Percentiles rank a stretch among this genome's conserved stretches.
Conservation (phyloP, 2,797 vertebrate species). For the Carcharodon carcharias region DNA sequence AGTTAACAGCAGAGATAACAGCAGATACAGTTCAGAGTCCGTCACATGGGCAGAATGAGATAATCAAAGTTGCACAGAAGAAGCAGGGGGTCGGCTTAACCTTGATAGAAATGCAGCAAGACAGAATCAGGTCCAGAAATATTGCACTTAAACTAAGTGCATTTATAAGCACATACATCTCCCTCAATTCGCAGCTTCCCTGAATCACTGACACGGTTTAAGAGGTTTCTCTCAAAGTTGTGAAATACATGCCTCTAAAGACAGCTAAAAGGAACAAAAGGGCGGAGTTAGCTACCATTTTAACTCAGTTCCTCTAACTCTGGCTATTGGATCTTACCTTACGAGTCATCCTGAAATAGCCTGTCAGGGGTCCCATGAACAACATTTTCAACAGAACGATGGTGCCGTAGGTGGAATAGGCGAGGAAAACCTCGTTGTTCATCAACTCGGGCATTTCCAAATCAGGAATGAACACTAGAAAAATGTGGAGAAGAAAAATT, state of each 20-base stretch:
- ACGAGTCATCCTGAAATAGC: conserved; percentile 58
- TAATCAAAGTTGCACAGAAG: not conserved
- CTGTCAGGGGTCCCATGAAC: conserved; percentile 62
- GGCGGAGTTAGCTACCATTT: not conserved
- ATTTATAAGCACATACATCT: too few species aligned
- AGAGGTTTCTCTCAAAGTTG: not conserved
- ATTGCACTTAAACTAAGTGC: too few species aligned
- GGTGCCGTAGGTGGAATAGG: conserved; percentile 61
- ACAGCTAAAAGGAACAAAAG: not conserved
- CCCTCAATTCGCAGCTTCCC: not conserved
- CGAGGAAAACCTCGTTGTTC: conserved; percentile 62
- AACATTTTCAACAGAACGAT: conserved; percentile 73
- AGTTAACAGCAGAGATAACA: too few species aligned
- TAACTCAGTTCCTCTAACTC: not conserved
- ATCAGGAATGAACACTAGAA: not conserved
- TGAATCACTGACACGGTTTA: not conserved
- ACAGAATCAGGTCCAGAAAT: not conserved
- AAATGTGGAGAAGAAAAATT: not conserved
- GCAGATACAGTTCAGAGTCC: not conserved
- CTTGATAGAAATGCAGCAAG: not conserved
- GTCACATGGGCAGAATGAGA: not conserved
- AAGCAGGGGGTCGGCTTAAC: not conserved
- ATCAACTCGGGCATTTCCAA: conserved; percentile 51
- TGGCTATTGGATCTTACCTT: conserved; percentile 57
- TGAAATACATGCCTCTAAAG: not conserved